A percentile compares a stretch with the other conserved stretches of the same genome.
phyloP scores from a whole-genome alignment of 2,113 vertebrate genomes.

The Drymodes brunneopygia region DNA sequence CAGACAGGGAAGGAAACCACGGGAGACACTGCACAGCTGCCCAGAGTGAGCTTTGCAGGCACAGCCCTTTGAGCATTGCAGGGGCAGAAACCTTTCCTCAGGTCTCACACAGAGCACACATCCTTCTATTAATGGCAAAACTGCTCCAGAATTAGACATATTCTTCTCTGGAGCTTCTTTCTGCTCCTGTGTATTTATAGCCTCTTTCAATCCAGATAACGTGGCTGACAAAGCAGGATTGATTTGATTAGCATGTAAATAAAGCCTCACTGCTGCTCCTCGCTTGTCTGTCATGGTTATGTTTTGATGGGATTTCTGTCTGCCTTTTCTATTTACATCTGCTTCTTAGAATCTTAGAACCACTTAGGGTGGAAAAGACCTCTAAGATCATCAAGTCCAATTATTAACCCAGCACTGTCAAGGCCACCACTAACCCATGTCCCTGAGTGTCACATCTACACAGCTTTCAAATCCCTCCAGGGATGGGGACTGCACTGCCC shows the following conservation, averaged over 20 bases:
- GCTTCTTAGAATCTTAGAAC: neutral
- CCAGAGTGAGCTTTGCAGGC: neutral
- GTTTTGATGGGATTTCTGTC: constrained; percentile 42
- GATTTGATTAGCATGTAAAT: constrained; percentile 56
- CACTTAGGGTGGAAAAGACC: neutral
- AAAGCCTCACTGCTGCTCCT: constrained; percentile 26
- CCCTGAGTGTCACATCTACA: neutral
- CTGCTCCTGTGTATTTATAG: constrained; percentile 35
- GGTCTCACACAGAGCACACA: neutral
- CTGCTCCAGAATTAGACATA: neutral
- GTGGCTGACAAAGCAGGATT: constrained; percentile 45
- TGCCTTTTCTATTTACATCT: constrained; percentile 25
- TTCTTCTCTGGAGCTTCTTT: constrained; percentile 18
- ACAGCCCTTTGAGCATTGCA: neutral
- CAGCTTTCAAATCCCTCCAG: neutral
- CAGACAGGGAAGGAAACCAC: neutral
- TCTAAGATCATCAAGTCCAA: neutral
- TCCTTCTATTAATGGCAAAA: neutral
- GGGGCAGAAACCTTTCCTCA: neutral
- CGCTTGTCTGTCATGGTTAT: neutral
- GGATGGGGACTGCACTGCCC: neutral
- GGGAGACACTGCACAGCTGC: neutral
- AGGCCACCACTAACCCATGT: neutral
- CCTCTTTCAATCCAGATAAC: constrained; percentile 20
- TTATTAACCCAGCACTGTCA: neutral